phyloP scores from a whole-genome alignment of 2,113 vertebrate genomes.

The zebrafish (Danio rerio) region GRCz12tu NC_133186.1:22598001-22598500 shows the following conservation, averaged over 20 bases:
- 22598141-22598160: slow-evolving; percentile 36
- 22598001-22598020: slow-evolving; percentile 34
- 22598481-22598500: too few species aligned
- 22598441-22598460: too few species aligned
- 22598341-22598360: not conserved
- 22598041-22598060: slow-evolving; percentile 36
- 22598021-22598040: slow-evolving; percentile 38
- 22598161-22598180: slow-evolving; percentile 1
- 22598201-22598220: not conserved
- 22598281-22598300: not conserved
- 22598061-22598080: slow-evolving; percentile 29
- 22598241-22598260: not conserved
- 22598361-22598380: too few species aligned
- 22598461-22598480: too few species aligned
- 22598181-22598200: not conserved
- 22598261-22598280: not conserved
- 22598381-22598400: too few species aligned
- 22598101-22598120: not conserved
- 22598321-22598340: not conserved
- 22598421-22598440: too few species aligned
- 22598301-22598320: not conserved
- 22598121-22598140: slow-evolving; percentile 48
- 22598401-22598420: too few species aligned
- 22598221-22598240: not conserved
- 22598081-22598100: too few species aligned